These are phyloP conservation scores for Falco concolor DNA, from an alignment of 2,797 vertebrate species.

Conservation along the genomic window DNA sequence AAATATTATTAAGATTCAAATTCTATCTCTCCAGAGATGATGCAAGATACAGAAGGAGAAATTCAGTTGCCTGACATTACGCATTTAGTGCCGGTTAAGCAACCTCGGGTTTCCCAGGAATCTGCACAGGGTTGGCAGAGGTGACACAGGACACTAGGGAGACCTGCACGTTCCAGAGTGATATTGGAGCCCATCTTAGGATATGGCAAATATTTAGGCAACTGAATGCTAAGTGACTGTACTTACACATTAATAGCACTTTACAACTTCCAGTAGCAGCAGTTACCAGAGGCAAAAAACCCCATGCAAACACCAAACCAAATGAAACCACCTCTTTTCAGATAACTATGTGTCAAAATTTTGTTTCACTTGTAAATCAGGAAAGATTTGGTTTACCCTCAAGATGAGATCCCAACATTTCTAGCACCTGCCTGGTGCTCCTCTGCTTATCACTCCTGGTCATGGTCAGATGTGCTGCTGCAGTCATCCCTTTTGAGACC, in stretches of 20 bases:
- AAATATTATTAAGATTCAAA: not conserved
- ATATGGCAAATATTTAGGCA: not conserved
- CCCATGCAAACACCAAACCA: too few species aligned
- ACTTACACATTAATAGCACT: not conserved
- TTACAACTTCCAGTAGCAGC: not conserved
- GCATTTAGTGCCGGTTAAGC: not conserved
- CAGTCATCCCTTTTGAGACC: not conserved
- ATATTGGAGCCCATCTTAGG: not conserved
- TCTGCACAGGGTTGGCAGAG: not conserved
- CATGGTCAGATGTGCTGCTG: not conserved
- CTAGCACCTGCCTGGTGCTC: not conserved
- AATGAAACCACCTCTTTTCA: not conserved
- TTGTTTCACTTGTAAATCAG: not conserved
- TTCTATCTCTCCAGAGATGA: not conserved
- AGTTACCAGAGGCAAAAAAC: not conserved
- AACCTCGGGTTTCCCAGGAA: not conserved
- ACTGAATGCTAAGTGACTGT: not conserved
- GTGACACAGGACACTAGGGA: not conserved
- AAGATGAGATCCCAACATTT: not conserved
- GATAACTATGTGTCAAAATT: not conserved
- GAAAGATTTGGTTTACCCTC: not conserved
- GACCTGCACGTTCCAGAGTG: not conserved
- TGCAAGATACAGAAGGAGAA: not conserved
- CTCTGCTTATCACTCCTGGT: not conserved
- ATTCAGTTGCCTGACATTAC: not conserved